Evolutionary conservation across 2,113 vertebrate species (phyloP).

Genomic region (Marcusenius ussheri): DNA sequence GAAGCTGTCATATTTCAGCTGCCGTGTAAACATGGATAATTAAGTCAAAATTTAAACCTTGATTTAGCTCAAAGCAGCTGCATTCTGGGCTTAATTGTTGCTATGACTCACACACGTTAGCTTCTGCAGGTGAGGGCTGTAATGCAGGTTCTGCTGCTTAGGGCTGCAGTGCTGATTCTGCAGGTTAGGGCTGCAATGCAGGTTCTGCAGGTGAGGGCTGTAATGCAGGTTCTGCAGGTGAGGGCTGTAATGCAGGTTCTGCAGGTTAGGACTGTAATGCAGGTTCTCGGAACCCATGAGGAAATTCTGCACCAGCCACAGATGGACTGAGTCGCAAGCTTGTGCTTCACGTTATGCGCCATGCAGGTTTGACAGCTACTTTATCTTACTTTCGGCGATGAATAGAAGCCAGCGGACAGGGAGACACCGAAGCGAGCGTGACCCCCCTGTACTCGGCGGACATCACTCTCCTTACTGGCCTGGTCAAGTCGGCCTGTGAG

Average conservation of each 20-base stretch:
- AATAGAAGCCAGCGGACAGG: background rate
- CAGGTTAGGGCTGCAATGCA: background rate
- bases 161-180: background rate
- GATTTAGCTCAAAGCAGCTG: background rate
- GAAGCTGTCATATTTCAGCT: background rate
- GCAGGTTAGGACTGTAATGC: background rate
- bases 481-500: background rate
- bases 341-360: background rate
- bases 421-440: background rate
- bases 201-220: background rate
- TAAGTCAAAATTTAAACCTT: background rate
- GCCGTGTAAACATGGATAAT: background rate
- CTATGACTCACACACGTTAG: background rate
- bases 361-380: background rate
- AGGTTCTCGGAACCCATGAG: background rate
- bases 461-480: background rate
- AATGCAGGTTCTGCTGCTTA: background rate
- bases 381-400: background rate
- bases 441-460: background rate
- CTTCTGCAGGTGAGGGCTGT: background rate
- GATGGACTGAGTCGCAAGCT: background rate
- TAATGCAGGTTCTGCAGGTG: background rate
- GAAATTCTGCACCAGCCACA: background rate
- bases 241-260: background rate
- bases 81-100: background rate